These are phyloP conservation scores for Rhyacophila brunnea DNA, from an alignment of 1,140 invertebrate species.

Conservation along the genomic window DNA sequence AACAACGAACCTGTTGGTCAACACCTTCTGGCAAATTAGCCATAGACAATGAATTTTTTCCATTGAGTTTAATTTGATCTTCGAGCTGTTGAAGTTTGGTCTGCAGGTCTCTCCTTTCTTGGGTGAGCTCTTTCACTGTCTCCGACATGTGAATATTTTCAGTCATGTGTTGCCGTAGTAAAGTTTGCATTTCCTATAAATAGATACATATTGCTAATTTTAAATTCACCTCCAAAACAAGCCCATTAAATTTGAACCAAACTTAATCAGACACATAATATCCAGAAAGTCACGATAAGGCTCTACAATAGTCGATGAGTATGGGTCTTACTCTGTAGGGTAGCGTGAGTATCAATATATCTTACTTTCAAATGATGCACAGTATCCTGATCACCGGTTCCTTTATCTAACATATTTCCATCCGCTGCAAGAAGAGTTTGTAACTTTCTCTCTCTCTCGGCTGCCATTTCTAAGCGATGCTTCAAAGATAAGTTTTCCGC, in stretches of 20 bases:
- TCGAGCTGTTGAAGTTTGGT: slow-evolving; percentile 45
- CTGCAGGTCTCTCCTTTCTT: slow-evolving; percentile 48
- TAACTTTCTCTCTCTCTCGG: slow-evolving; percentile 27
- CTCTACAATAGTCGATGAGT: too few relatives aligned
- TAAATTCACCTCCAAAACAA: too few relatives aligned
- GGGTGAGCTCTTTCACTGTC: slow-evolving; percentile 47
- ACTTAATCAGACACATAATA: too few relatives aligned
- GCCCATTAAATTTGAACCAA: too few relatives aligned
- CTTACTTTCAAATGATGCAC: slow-evolving; percentile 21
- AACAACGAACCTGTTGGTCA: slow-evolving; percentile 34
- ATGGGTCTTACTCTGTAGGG: too few relatives aligned
- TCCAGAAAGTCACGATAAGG: too few relatives aligned
- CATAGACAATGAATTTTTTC: slow-evolving; percentile 33
- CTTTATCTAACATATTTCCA: slow-evolving; percentile 1
- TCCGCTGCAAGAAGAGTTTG: slow-evolving; percentile 10
- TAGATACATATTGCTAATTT: too few relatives aligned
- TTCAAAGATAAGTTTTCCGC: slow-evolving; percentile 34
- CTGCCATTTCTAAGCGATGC: slow-evolving; percentile 30
- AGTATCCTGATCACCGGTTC: slow-evolving; percentile 11
- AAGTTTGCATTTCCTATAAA: slow-evolving; percentile 50
- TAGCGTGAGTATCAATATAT: too few relatives aligned
- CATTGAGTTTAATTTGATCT: slow-evolving; percentile 31
- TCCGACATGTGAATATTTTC: slow-evolving; percentile 57
- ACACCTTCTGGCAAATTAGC: slow-evolving; percentile 40
- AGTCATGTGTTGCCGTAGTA: slow-evolving; percentile 48